These are phyloP conservation scores for Cerastis rubricosa DNA, from an alignment of 2,888 invertebrate species.

Conservation along the genomic window DNA sequence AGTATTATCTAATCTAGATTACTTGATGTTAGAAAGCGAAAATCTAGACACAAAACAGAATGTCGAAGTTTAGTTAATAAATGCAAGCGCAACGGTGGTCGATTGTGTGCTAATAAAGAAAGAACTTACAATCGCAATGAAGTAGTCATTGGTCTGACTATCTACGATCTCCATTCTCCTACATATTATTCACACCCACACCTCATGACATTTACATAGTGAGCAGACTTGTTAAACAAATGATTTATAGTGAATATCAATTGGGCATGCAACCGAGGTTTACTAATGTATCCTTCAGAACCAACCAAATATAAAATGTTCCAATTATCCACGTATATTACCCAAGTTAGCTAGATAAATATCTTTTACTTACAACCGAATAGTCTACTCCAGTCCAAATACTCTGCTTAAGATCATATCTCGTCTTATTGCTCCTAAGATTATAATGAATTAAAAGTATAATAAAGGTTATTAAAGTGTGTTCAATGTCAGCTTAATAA, in stretches of 20 bases:
- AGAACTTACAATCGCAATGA: slow-evolving; percentile 59
- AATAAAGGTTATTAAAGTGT: slow-evolving; percentile 54
- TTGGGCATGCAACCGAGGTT: slow-evolving; percentile 32
- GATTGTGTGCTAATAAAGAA: slow-evolving; percentile 57
- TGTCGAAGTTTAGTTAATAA: not conserved
- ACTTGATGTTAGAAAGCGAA: slow-evolving; percentile 44
- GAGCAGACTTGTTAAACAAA: slow-evolving; percentile 57
- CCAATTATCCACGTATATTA: slow-evolving; percentile 42
- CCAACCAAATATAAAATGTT: slow-evolving; percentile 39
- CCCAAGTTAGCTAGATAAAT: slow-evolving; percentile 51
- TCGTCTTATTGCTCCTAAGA: slow-evolving; percentile 46
- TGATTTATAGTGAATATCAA: slow-evolving; percentile 59
- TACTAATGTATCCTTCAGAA: slow-evolving; percentile 16
- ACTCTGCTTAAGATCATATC: slow-evolving; percentile 59
- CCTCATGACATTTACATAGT: slow-evolving; percentile 61
- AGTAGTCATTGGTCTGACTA: slow-evolving; percentile 38
- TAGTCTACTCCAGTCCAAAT: slow-evolving; percentile 34
- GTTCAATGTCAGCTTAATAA: slow-evolving; percentile 57
- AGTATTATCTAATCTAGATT: not conserved
- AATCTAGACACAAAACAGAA: slow-evolving; percentile 12
- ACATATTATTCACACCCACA: slow-evolving; percentile 59
- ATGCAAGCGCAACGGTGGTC: slow-evolving; percentile 17
- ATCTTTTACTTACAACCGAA: slow-evolving; percentile 33
- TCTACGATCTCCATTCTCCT: slow-evolving; percentile 53
- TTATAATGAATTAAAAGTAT: slow-evolving; percentile 54